phyloP scores from a whole-genome alignment of 64 coral and sea anemone genomes.

The Cladopsammia gracilis region DNA sequence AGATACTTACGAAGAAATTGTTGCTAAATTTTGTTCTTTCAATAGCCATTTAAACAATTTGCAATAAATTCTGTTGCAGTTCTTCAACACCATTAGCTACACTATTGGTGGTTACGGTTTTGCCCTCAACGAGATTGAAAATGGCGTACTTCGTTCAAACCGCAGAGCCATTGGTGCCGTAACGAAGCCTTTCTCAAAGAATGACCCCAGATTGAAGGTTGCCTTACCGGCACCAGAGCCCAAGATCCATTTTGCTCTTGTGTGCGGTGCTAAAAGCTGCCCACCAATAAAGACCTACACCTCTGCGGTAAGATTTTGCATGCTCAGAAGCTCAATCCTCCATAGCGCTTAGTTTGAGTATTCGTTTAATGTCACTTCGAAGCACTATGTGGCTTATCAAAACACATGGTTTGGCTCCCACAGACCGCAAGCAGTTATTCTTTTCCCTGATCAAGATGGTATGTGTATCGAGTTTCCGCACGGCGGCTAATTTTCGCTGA shows the following conservation, averaged over 20 bases:
- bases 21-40: background rate
- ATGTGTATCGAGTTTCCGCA: no score
- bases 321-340: background rate
- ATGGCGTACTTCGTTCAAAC: slow-evolving; percentile 89
- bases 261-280: slow-evolving; percentile 98
- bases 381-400: no score
- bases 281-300: slow-evolving; percentile 98
- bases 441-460: no score
- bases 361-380: no score
- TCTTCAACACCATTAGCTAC: slow-evolving; percentile 96
- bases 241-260: slow-evolving; percentile 94
- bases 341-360: no score
- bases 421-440: no score
- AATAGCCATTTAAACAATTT: background rate
- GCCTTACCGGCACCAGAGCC: slow-evolving; percentile 90
- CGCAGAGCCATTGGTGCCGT: slow-evolving; percentile 89
- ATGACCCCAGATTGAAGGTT: slow-evolving; percentile 81
- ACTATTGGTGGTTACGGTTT: slow-evolving; percentile 90
- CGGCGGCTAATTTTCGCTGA: no score
- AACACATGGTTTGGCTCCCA: no score
- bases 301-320: slow-evolving; percentile 54
- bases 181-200: slow-evolving; percentile 83
- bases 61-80: slow-evolving; percentile 70
- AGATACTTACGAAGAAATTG: no score
- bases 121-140: slow-evolving; percentile 94